Percentiles rank a stretch among this genome's conserved stretches.
Evolutionary conservation across 2,888 invertebrate genomes (phyloP).

Genomic region (Diarsia mendica): DNA sequence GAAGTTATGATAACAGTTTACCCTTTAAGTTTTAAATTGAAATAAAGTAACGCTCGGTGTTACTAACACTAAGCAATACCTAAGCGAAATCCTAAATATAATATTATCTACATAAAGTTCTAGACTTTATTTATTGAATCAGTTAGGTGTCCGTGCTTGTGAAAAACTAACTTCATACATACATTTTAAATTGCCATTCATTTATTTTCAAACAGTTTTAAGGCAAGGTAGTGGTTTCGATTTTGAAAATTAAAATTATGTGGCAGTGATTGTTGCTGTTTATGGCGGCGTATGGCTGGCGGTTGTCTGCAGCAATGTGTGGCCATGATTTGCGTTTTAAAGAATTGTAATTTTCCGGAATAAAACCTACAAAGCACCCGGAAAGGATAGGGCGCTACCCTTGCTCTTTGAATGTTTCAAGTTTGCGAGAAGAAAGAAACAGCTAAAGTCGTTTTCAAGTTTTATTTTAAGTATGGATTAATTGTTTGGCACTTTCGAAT

Average conservation of each 20-base stretch:
- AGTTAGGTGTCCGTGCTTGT: background rate
- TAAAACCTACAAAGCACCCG: background rate
- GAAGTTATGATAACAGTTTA: background rate
- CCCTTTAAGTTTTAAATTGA: background rate
- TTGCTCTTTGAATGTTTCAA: constrained; percentile 10
- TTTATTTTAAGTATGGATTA: constrained; percentile 21
- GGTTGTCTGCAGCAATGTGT: background rate
- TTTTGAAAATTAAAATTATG: background rate
- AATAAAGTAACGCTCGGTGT: background rate
- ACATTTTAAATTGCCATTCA: background rate
- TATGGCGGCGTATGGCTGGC: background rate
- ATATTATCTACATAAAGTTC: background rate
- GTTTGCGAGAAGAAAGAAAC: background rate
- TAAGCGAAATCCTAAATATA: background rate
- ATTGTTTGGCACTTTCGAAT: constrained; percentile 24
- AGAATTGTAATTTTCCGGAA: constrained; percentile 12
- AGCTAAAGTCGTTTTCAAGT: background rate
- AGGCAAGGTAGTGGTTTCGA: background rate
- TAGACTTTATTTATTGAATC: background rate
- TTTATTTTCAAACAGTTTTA: background rate
- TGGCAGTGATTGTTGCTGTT: too few relatives aligned
- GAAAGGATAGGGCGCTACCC: constrained; percentile 13
- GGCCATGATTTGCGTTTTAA: background rate
- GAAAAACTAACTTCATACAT: background rate
- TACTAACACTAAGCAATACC: background rate